Evolutionary conservation across 2,888 invertebrate genomes (phyloP), one percentile per base, ranked within the genome.

Genomic region (Andrena dorsata): DNA sequence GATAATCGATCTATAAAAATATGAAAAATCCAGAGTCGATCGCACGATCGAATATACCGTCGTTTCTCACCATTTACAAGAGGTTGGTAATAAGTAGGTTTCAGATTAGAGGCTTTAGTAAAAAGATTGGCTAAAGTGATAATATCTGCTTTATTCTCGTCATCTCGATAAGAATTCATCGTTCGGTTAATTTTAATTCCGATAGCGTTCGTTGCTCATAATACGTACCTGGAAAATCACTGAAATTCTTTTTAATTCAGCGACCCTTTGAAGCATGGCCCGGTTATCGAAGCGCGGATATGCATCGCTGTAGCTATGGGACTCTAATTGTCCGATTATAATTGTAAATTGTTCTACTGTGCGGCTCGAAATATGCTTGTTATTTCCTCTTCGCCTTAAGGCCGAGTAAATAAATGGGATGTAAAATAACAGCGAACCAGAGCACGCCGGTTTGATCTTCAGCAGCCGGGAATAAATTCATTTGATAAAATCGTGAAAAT

Each of bases 261-360:
- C 26, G 23, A 71, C 71, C 71, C 79, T 80, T 81, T 58, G 30
- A 53, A 73, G 66, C 49, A 69, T 26, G 32, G 28, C 32, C 41
- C 76, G 32, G 74, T 81, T 53, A 73, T 78, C 53, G 72, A 49
- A 66, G 30, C 53, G 10, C 47, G 56, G 65, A 71, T 71, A 69
- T 47, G 64, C 72, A 53, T 69, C 64, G 63, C 58, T 49, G 32
- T 65, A 41, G 32, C 35, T 58, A 51, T 68, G 49, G 51, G 64
- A 80, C 47, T 79, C 26, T 81, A 80, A 81, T 79, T 81, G 74
- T 80, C 30, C 64, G 69, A 81, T 81, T 74, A 80, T 80, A 81
- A 81, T 81, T 80, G 63, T 79, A 80, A 81, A 74, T 69, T 68
- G 66, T 81, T 80, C 80, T 51, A 64, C 49, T 64, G 81, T 32